Percentiles rank a stretch among this genome's conserved stretches.
These are phyloP conservation scores for Drosophila kikkawai DNA, from an alignment of 1,140 invertebrate species.

Conservation along the genomic window DNA sequence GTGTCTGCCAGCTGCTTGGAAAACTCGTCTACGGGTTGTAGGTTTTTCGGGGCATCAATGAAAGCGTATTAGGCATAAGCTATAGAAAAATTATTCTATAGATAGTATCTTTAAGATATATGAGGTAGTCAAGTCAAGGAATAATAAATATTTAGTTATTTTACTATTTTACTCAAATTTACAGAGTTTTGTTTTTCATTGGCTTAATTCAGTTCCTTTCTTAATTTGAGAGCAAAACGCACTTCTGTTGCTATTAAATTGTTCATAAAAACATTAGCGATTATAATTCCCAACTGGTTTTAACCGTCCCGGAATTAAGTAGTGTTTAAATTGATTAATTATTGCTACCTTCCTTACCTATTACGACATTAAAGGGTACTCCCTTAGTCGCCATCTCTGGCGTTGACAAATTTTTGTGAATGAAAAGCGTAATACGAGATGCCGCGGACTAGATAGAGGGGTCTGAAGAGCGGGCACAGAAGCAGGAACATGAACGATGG, in stretches of 20 bases:
- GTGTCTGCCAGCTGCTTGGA: conserved; percentile 27
- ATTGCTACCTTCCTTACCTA: too few species aligned
- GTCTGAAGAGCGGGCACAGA: background rate
- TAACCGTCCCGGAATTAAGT: too few species aligned
- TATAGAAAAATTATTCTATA: background rate
- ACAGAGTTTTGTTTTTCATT: too few species aligned
- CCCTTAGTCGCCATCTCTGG: background rate
- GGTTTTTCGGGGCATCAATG: conserved; percentile 29
- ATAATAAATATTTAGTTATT: too few species aligned
- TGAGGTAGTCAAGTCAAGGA: too few species aligned
- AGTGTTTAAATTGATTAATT: background rate
- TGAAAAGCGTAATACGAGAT: conserved; percentile 77
- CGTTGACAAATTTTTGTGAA: conserved; percentile 66
- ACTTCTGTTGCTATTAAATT: too few species aligned
- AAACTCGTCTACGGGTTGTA: conserved; percentile 32
- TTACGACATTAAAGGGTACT: conserved; percentile 14
- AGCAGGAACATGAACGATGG: background rate
- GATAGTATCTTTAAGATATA: background rate
- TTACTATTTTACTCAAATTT: too few species aligned
- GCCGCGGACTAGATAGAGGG: conserved; percentile 37
- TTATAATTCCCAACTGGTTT: too few species aligned
- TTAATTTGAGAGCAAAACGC: too few species aligned
- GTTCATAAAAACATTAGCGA: too few species aligned
- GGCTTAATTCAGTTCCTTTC: too few species aligned
- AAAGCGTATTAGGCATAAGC: conserved; percentile 5